Conservation (phyloP, 1,140 invertebrate genomes). For the Rhopalosiphum padi region DNA sequence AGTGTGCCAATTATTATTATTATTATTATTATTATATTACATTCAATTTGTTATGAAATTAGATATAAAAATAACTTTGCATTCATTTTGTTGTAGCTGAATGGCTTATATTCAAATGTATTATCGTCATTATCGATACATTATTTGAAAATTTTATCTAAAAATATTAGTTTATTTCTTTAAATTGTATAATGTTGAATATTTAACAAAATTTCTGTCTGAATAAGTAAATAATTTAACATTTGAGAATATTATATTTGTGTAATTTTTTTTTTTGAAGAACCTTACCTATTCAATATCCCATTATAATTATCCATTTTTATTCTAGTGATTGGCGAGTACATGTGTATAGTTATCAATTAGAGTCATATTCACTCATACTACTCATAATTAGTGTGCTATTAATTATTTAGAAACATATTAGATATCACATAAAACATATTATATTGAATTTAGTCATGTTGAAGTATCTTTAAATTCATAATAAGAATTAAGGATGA, state of each 20-base stretch:
- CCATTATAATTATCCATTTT: background rate
- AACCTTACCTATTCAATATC: background rate
- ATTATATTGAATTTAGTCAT: background rate
- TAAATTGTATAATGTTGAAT: constrained; percentile 34
- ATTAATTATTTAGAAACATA: background rate
- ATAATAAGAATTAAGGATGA: background rate
- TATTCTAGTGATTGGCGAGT: background rate
- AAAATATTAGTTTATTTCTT: constrained; percentile 26
- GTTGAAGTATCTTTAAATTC: background rate
- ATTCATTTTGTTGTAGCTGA: constrained; percentile 48
- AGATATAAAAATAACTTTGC: background rate
- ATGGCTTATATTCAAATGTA: constrained; percentile 5
- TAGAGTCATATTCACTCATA: background rate
- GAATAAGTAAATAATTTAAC: constrained; percentile 47
- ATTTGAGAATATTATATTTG: constrained; percentile 17
- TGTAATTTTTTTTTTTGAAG: background rate
- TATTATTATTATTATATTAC: constrained; percentile 5
- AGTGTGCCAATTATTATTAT: constrained; percentile 42
- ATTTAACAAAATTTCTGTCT: constrained; percentile 23
- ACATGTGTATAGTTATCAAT: background rate
- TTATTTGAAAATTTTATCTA: constrained; percentile 5
- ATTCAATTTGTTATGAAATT: constrained; percentile 41
- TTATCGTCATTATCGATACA: constrained; percentile 1
- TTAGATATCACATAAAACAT: background rate
- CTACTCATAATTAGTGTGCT: background rate